Conservation (phyloP, 2,797 vertebrate species). For the Syncerus caffer region DNA sequence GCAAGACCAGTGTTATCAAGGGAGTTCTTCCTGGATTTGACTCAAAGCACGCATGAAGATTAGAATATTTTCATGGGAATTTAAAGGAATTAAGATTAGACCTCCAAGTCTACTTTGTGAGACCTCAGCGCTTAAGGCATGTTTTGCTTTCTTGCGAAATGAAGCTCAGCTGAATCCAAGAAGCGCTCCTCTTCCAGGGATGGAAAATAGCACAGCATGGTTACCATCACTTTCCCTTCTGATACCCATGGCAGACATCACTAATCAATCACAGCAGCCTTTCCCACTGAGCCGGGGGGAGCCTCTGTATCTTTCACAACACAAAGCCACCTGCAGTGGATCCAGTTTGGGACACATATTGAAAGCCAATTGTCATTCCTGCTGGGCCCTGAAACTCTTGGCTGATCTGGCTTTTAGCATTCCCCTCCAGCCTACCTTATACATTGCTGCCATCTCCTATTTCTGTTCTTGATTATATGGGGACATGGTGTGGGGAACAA, state of each 20-base stretch:
- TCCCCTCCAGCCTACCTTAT: not conserved
- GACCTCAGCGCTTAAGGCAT: not conserved
- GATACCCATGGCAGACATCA: conserved; percentile 7
- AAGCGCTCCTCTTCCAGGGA: not conserved
- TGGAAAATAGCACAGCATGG: not conserved
- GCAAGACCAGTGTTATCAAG: conserved; percentile 6
- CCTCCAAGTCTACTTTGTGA: not conserved
- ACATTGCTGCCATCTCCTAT: not conserved
- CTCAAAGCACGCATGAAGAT: not conserved
- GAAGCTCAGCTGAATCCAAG: not conserved
- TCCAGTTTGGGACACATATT: not conserved
- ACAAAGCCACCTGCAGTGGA: not conserved
- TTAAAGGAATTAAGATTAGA: conserved; percentile 45
- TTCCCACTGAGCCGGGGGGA: not conserved
- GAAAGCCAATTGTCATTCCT: not conserved
- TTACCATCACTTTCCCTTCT: not conserved
- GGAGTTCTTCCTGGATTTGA: conserved; percentile 24
- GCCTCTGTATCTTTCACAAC: not conserved
- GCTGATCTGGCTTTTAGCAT: not conserved
- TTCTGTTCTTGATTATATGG: not conserved
- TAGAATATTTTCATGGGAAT: conserved; percentile 41
- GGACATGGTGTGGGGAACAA: not conserved
- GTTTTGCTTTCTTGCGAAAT: not conserved
- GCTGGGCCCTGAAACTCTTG: not conserved
- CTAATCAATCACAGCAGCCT: conserved; percentile 2